Conservation (phyloP, 2,113 vertebrate species). For the Lepisosteus osseus region DNA sequence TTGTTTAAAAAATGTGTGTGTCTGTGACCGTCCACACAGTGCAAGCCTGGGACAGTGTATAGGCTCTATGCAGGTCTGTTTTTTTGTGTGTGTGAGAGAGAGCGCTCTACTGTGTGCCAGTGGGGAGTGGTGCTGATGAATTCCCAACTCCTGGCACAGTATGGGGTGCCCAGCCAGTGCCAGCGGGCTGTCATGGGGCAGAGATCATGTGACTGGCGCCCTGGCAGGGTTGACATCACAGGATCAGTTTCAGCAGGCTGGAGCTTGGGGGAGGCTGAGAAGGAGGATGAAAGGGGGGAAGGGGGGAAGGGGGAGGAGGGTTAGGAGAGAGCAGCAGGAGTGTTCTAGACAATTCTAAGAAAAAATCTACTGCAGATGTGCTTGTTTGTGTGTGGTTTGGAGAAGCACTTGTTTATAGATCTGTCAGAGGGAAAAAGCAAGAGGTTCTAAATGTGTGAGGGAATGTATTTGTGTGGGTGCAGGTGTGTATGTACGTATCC, state of each 20-base stretch:
- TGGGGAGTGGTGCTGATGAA: conserved; percentile 17
- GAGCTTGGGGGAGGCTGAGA: neutral
- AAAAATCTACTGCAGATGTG: conserved; percentile 8
- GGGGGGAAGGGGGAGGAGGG: neutral
- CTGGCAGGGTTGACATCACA: conserved; percentile 26
- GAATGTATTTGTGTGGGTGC: conserved; percentile 25
- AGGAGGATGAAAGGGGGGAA: neutral
- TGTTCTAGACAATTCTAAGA: conserved; percentile 19
- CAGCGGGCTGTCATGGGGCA: conserved; percentile 27
- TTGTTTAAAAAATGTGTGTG: no score
- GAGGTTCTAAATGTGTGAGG: conserved; percentile 2
- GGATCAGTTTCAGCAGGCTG: conserved; percentile 20
- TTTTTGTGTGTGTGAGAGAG: no score
- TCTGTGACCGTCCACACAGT: neutral
- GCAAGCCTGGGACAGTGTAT: no score
- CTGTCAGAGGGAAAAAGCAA: neutral
- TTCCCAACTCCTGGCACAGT: conserved; percentile 22
- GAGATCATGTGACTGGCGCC: conserved; percentile 22
- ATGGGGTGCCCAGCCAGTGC: conserved; percentile 24
- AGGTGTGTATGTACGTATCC: conserved; percentile 25
- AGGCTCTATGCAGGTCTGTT: no score
- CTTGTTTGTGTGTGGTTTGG: conserved; percentile 3
- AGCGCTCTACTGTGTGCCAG: no score
- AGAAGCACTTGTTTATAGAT: conserved; percentile 10
- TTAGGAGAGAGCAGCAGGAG: conserved; percentile 7